These are phyloP conservation scores for Acanthopleura granulata DNA, from an alignment of 2,888 invertebrate species.

Conservation along the genomic window DNA sequence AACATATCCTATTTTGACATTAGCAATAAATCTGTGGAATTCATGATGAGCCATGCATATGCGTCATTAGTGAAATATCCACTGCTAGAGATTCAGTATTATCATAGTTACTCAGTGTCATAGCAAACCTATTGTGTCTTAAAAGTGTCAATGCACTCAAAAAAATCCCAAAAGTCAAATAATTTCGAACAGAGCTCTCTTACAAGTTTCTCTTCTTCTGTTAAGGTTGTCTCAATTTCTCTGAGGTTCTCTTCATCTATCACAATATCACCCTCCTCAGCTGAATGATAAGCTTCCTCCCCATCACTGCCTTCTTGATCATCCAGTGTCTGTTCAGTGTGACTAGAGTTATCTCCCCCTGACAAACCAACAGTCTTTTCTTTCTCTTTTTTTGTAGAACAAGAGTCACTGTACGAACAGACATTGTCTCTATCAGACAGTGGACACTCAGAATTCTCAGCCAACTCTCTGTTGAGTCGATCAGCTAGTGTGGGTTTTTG, in stretches of 20 bases:
- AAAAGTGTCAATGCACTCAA: too few relatives aligned
- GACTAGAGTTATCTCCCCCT: neutral
- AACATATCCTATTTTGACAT: too few relatives aligned
- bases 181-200: conserved; percentile 11
- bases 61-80: too few relatives aligned
- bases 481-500: neutral
- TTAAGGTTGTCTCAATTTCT: conserved; percentile 38
- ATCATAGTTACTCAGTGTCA: too few relatives aligned
- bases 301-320: conserved; percentile 15
- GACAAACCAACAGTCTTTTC: neutral
- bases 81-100: too few relatives aligned
- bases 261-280: conserved; percentile 39
- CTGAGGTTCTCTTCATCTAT: conserved; percentile 37
- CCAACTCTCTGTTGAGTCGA: neutral
- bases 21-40: too few relatives aligned
- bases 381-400: neutral
- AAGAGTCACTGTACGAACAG: too few relatives aligned
- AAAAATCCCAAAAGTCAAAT: too few relatives aligned
- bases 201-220: conserved; percentile 50
- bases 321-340: neutral
- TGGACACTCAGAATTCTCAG: neutral
- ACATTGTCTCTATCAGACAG: neutral
- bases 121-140: too few relatives aligned
- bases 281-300: conserved; percentile 26
- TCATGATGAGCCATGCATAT: too few relatives aligned